phyloP scores from a whole-genome alignment of 2,797 vertebrate genomes.

The Staurois parvus region DNA sequence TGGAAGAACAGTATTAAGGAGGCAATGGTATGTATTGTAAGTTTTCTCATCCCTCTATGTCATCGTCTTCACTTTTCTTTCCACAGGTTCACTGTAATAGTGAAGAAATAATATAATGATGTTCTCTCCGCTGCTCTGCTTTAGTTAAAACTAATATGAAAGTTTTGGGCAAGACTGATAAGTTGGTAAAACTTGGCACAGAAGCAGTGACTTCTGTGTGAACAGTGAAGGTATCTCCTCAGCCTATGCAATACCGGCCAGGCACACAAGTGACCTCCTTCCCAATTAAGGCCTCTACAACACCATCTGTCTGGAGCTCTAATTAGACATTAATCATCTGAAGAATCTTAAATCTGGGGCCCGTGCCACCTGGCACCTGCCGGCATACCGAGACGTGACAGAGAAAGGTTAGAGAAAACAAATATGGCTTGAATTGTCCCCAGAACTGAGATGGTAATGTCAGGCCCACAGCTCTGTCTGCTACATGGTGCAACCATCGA shows the following conservation, averaged over 20 bases:
- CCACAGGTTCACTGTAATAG: no score
- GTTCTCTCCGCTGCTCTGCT: not conserved
- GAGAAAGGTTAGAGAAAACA: conserved; percentile 30
- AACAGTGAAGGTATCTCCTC: conserved; percentile 8
- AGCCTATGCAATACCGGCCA: not conserved
- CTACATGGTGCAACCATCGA: not conserved
- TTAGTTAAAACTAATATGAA: not conserved
- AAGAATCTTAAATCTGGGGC: conserved; percentile 37
- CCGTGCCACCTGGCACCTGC: conserved; percentile 47
- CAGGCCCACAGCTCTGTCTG: not conserved
- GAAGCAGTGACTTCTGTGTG: not conserved
- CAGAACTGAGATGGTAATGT: not conserved
- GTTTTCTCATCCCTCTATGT: no score
- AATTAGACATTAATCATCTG: conserved; percentile 44
- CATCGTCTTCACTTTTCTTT: no score
- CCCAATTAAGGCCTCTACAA: conserved; percentile 20
- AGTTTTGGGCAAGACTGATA: not conserved
- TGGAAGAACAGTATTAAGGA: no score
- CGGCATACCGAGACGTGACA: conserved; percentile 2
- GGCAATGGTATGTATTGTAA: no score
- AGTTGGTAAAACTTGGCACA: conserved; percentile 6
- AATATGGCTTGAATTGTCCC: conserved; percentile 6
- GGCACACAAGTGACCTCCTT: conserved; percentile 30
- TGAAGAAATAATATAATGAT: no score
- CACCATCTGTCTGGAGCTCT: conserved; percentile 53